Percentiles rank a stretch among this genome's conserved stretches.
phyloP scores from a whole-genome alignment of 2,888 invertebrate species.

The Scaptomyza parva region DNA sequence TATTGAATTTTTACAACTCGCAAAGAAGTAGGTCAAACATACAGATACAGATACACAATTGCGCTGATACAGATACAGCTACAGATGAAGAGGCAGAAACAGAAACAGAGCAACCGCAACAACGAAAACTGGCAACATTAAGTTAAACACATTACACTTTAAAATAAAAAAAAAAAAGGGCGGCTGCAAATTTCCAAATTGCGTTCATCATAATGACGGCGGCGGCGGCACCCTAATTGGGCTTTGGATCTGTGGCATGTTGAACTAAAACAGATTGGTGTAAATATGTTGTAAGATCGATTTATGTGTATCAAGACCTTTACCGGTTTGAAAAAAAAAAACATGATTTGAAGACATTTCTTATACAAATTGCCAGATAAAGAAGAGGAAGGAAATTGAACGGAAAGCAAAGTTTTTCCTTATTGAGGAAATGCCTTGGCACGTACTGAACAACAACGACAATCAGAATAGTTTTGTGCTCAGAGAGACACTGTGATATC shows the following conservation, averaged over 20 bases:
- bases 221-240: conserved; percentile 65
- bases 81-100: conserved; percentile 17
- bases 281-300: too few species aligned
- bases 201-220: conserved; percentile 62
- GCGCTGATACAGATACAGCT: conserved; percentile 23
- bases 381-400: too few species aligned
- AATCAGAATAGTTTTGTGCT: conserved; percentile 3
- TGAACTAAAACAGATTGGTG: too few species aligned
- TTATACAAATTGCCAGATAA: too few species aligned
- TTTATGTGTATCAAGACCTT: too few species aligned
- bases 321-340: too few species aligned
- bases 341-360: too few species aligned
- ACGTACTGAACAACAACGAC: conserved; percentile 1
- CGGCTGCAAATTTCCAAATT: conserved; percentile 39
- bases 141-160: conserved; percentile 3
- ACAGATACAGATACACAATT: conserved; percentile 33
- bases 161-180: conserved; percentile 33
- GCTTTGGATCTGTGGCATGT: conserved; percentile 11
- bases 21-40: conserved; percentile 70
- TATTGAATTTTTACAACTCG: conserved; percentile 76
- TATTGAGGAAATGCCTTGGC: conserved; percentile 12
- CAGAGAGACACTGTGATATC: conserved; percentile 7
- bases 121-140: conserved; percentile 7
- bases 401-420: background rate
- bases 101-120: conserved; percentile 1